phyloP scores from a whole-genome alignment of 2,113 vertebrate species.

The Rhea pennata region DNA sequence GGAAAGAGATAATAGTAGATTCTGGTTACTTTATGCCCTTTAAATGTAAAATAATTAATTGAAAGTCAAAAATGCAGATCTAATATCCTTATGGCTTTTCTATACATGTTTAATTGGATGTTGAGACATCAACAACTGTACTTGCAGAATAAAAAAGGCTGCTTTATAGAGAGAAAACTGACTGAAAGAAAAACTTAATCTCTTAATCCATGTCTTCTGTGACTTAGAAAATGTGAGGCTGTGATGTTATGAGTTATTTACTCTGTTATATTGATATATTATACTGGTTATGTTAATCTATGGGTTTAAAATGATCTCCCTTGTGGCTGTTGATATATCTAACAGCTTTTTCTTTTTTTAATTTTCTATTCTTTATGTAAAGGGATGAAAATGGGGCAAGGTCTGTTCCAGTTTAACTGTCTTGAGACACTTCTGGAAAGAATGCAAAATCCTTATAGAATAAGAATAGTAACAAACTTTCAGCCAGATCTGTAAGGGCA shows the following conservation, averaged over 20 bases:
- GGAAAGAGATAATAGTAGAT: not conserved
- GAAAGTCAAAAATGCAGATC: not conserved
- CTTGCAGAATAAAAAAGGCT: conserved; percentile 2
- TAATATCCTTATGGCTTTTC: not conserved
- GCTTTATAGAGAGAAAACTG: not conserved
- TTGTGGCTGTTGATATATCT: not conserved
- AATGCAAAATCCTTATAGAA: not conserved
- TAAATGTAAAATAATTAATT: not conserved
- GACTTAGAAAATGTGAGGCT: not conserved
- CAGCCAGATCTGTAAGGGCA: not conserved
- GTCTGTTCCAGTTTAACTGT: not conserved
- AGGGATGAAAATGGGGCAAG: not conserved
- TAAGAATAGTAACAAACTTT: not conserved
- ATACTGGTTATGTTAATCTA: not conserved
- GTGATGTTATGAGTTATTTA: not conserved
- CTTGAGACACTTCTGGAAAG: not conserved
- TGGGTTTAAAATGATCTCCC: not conserved
- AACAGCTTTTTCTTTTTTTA: not conserved
- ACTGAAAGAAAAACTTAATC: not conserved
- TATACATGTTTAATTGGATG: not conserved
- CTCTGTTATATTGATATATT: not conserved
- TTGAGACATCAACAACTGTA: not conserved
- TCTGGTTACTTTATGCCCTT: not conserved
- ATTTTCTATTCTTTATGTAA: not conserved
- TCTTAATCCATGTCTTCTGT: not conserved